Base-by-base conservation (phyloP, 2,888 invertebrate species). In the Mimachlamys varia region DNA sequence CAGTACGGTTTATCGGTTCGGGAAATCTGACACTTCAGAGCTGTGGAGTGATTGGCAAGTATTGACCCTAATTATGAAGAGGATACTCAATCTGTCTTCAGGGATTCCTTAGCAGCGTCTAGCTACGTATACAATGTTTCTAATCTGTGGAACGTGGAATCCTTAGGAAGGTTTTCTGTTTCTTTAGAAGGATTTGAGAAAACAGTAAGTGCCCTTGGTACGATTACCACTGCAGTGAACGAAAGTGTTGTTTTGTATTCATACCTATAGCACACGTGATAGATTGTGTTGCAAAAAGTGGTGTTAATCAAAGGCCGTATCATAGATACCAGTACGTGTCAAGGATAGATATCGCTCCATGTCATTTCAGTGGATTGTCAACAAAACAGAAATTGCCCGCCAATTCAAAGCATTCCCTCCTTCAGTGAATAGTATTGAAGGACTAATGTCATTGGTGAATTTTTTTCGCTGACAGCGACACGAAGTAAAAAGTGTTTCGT, bases 61-160 rank as follows among this genome's bases (percentile, higher is more conserved):
- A 76, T 76, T 76, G 76, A 76, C 76, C 76, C 76, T 76, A 76
- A 76, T 76, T 76, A 76, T 76, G 76, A 76, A 76, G 76, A 76
- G 76, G 76, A 76, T 76, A 76, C 76, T 22, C 27, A 76, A 76
- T 76, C 76, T 33, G 76, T 27, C 76, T 76, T 27, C 76, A 76
- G 76, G 76, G 76, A 76, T 27, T 76, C 76, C 33, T 76, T 76
- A 76, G 76, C 10, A 76, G 33, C 76, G 76, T 76, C 76, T 76
- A 76, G 10, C 76, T 76, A 76, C 33, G 33, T 27, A 27, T 27
- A 76, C 27, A 76, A 76, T 76, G 76, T 76, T 27, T 33, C 76
- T 33, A 76, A 76, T 76, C 27, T 27, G 76, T 27, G 33, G 33
- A 10, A 4, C 33, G 10, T 76, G 76, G 27, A 76, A 76, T 76